phyloP scores from a whole-genome alignment of 1,140 invertebrate species.

The Stegodyphus dumicola region DNA sequence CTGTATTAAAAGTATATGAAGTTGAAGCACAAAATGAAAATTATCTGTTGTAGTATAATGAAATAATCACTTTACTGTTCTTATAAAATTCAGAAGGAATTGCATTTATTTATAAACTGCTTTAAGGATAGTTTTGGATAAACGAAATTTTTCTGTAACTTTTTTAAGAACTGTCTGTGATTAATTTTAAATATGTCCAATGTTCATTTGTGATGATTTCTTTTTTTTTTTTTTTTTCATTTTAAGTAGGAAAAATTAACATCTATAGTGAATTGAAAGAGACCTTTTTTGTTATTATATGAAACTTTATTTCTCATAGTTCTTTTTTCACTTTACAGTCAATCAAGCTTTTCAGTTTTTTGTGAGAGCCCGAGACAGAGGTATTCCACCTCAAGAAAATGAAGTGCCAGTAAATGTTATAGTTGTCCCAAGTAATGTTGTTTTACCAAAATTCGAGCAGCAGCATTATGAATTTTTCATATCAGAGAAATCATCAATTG shows the following conservation, averaged over 20 bases:
- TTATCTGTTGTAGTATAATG: no score
- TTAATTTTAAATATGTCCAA: neutral
- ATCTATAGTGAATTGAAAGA: no score
- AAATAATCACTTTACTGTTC: no score
- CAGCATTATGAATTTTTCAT: conserved; percentile 81
- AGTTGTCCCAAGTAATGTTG: conserved; percentile 71
- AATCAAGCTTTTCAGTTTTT: conserved; percentile 89
- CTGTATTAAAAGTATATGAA: no score
- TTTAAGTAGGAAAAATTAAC: no score
- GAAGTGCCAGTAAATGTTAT: conserved; percentile 60
- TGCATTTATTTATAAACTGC: no score
- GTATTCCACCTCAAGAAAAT: conserved; percentile 77
- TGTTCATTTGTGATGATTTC: neutral
- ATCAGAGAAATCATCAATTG: conserved; percentile 79
- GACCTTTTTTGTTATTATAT: neutral
- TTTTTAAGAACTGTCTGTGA: no score
- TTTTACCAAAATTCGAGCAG: conserved; percentile 79
- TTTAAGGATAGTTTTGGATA: no score
- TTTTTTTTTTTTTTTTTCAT: no score
- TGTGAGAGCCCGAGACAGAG: conserved; percentile 84
- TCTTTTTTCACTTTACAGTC: conserved; percentile 79
- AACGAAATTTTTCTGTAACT: no score
- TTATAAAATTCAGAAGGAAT: no score
- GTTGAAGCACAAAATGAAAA: no score
- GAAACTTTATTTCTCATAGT: neutral